Percentiles rank a stretch among this genome's conserved stretches.
phyloP scores from a whole-genome alignment of 2,888 invertebrate genomes.

The Hermaeophaga mercurialis region DNA sequence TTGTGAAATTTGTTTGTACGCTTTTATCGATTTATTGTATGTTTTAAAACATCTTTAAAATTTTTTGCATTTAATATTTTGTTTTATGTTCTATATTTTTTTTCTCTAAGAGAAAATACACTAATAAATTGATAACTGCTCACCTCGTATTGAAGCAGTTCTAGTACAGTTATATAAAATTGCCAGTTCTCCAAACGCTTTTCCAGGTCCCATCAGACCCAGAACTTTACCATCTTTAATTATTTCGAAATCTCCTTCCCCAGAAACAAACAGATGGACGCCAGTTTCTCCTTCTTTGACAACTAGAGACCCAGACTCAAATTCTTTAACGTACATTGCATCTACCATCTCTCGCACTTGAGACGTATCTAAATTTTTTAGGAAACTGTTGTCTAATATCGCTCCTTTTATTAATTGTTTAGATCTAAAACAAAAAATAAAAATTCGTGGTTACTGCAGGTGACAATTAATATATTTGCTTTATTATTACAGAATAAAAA shows the following conservation, averaged over 20 bases:
- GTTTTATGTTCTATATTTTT: no score
- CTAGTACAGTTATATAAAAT: constrained; percentile 76
- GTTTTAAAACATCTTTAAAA: no score
- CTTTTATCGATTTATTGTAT: no score
- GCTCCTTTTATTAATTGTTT: constrained; percentile 71
- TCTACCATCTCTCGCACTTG: constrained; percentile 71
- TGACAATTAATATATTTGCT: no score
- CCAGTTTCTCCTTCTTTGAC: constrained; percentile 68
- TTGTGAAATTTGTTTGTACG: no score
- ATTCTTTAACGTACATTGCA: constrained; percentile 66
- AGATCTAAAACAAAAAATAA: constrained; percentile 56
- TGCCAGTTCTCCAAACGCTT: constrained; percentile 74
- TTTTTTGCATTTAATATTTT: no score
- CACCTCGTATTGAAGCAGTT: constrained; percentile 69
- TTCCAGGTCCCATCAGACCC: constrained; percentile 69
- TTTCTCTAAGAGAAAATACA: no score
- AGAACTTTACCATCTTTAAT: constrained; percentile 67
- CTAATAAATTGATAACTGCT: no score
- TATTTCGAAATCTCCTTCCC: constrained; percentile 73
- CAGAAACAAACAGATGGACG: constrained; percentile 66
- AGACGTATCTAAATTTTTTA: constrained; percentile 67
- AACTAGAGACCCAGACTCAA: constrained; percentile 62
- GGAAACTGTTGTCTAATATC: constrained; percentile 69
- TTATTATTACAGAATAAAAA: no score
- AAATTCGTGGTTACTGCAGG: no score